phyloP scores from a whole-genome alignment of 2,797 vertebrate genomes.

The Periophthalmus magnuspinnatus region DNA sequence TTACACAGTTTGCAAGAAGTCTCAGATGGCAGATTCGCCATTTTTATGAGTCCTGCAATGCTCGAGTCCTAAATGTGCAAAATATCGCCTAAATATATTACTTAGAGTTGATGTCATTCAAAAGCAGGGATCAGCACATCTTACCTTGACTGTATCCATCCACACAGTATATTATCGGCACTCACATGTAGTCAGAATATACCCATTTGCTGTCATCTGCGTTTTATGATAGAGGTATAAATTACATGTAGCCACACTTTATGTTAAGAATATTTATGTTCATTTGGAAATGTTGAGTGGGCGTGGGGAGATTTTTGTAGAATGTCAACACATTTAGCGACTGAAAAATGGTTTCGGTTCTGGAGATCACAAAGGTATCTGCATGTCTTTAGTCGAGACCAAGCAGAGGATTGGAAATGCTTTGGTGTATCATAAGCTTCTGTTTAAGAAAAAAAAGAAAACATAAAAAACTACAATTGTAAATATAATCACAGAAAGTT shows the following conservation, averaged over 20 bases:
- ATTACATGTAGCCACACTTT: slow-evolving; percentile 72
- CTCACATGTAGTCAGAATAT: slow-evolving; percentile 56
- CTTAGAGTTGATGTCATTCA: slow-evolving; percentile 44
- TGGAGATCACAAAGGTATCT: slow-evolving; percentile 64
- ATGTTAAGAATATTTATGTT: slow-evolving; percentile 54
- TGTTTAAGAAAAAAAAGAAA: slow-evolving; percentile 49
- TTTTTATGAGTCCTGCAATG: slow-evolving; percentile 64
- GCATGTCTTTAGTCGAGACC: slow-evolving; percentile 73
- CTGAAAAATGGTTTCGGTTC: slow-evolving; percentile 37
- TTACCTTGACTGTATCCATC: slow-evolving; percentile 51
- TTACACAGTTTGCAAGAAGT: slow-evolving; percentile 66
- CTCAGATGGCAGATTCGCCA: slow-evolving; percentile 73
- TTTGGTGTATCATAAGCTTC: slow-evolving; percentile 79
- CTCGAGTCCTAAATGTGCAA: slow-evolving; percentile 46
- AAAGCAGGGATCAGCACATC: slow-evolving; percentile 43
- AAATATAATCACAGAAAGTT: slow-evolving; percentile 73
- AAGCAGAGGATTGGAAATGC: slow-evolving; percentile 76
- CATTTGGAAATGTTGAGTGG: slow-evolving; percentile 50
- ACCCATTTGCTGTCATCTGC: slow-evolving; percentile 57
- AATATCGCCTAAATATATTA: slow-evolving; percentile 54
- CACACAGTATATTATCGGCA: slow-evolving; percentile 62
- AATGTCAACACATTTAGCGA: slow-evolving; percentile 57
- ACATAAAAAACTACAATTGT: slow-evolving; percentile 65
- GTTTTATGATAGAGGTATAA: slow-evolving; percentile 63
- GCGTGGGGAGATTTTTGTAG: slow-evolving; percentile 43